Percentiles rank a stretch among this genome's conserved stretches.
phyloP scores from a whole-genome alignment of 2,888 invertebrate species.

The Protodeltote pygarga region DNA sequence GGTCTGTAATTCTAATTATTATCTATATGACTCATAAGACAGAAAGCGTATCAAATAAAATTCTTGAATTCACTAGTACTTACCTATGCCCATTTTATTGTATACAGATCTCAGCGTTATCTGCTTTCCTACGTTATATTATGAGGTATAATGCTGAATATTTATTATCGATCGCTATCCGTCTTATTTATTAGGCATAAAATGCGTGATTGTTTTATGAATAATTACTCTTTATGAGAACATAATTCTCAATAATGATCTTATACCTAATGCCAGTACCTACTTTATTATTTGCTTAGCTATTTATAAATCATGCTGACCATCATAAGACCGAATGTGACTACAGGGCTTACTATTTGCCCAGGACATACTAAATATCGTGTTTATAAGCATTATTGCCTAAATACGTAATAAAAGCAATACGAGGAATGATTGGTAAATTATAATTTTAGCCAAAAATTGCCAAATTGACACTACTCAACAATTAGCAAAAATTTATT shows the following conservation, averaged over 20 bases:
- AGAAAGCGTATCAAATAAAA: slow-evolving; percentile 14
- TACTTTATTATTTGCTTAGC: slow-evolving; percentile 21
- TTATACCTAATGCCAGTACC: slow-evolving; percentile 19
- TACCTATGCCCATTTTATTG: slow-evolving; percentile 7
- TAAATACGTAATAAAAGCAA: slow-evolving; percentile 14
- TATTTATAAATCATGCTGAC: slow-evolving; percentile 7
- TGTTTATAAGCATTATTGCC: not conserved
- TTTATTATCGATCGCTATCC: slow-evolving; percentile 16
- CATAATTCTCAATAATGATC: slow-evolving; percentile 65
- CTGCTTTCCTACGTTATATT: not conserved
- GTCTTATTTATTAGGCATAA: slow-evolving; percentile 61
- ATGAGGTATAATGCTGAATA: not conserved
- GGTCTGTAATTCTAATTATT: slow-evolving; percentile 23
- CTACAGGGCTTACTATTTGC: not conserved
- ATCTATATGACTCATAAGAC: not conserved
- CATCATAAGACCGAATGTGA: not conserved
- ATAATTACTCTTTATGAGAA: slow-evolving; percentile 64
- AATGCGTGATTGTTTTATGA: slow-evolving; percentile 65
- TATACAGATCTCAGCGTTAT: slow-evolving; percentile 20
- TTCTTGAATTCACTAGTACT: not conserved
- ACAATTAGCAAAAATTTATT: slow-evolving; percentile 64
- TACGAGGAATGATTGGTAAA: slow-evolving; percentile 48
- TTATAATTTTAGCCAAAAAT: slow-evolving; percentile 81
- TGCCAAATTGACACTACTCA: slow-evolving; percentile 78
- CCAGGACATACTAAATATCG: not conserved